Base-by-base conservation (phyloP, 2,888 invertebrate genomes). In the Bimastos eiseni region DNA sequence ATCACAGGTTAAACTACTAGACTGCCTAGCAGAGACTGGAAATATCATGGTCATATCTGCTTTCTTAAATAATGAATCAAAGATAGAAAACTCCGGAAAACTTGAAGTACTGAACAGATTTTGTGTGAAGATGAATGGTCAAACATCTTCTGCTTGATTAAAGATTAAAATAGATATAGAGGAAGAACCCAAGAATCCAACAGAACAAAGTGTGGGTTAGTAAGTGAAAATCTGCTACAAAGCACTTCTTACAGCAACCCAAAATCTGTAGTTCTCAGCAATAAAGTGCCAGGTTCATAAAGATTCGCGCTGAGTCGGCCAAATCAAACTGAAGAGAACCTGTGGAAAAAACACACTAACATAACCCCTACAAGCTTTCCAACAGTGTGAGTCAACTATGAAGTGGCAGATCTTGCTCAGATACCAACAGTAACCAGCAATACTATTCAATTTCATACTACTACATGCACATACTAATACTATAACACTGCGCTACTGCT, bases 321-420 rank as follows among this genome's bases (percentile, higher is more conserved):
- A 70, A 70, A 70, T 70, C 70, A 70, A 70, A 70, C 70, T 70
- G 70, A 70, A 70, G 49, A 30, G 19, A 8, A 70, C 70, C 70
- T 70, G 70, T n/a, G n/a, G n/a, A n/a, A 70, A 70, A 70, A 70
- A 70, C n/a, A 70, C 70, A 70, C 70, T 70, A 70, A 70, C 70
- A 70, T 70, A 70, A 70, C 70, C 70, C 70, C 70, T 70, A 70
- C 70, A 70, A 70, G n/a, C 1, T 49, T 49, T 49, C 24, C 70
- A 70, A 70, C 8, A 70, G 30, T n/a, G 70, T 13, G n/a, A n/a
- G 70, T n/a, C n/a, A 70, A 70, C n/a, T 13, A 11, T n/a, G 70
- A 70, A 70, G 70, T n/a, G 49, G 49, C 21, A 49, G 49, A 49
- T 49, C 49, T 49, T 17, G n/a, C 70, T 70, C 30, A n/a, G 70